Base-by-base conservation (phyloP, 2,888 invertebrate species). In the Netelia fuscicornis region DNA sequence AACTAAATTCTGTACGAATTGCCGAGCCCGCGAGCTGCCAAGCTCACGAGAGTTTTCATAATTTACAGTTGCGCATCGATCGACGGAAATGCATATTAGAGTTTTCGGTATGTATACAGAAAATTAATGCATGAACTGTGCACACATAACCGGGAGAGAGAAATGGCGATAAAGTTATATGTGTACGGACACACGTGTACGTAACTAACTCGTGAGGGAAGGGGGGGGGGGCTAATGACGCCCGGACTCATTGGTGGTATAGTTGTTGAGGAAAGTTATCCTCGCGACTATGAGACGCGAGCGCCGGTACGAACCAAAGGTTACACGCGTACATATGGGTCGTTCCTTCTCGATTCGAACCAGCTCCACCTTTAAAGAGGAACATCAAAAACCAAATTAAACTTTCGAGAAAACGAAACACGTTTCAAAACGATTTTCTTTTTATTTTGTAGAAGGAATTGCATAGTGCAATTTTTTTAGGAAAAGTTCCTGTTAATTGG, bases 191-290 rank as follows among this genome's bases (percentile, higher is more conserved):
- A 25, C 25, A 62, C 13, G 13, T 25, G n/a, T 60, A 48, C 11
- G 37, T 44, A 20, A 60, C 67, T 67, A 17, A 17, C 56, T 56
- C 56, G 60, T 72, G 72, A 11, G 56, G 54, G 37, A 37, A 20
- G 60, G 20, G 20, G 20, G 20, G 20, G 20, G 56, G 54, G 37
- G 54, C 56, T 71, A 71, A 71, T 71, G 54, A 71, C 37, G 70
- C 10, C 37, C 37, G 56, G 70, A 30, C 54, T 56, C 54, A 77
- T 67, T 77, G 58, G 68, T 25, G 67, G 68, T 54, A 30, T 52
- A 25, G 68, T 68, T 42, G 54, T 67, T n/a, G 60, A 81, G 75
- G 25, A 75, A 81, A 68, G 68, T 81, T 79, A 60, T 81, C 62
- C 72, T 42, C 25, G 42, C 25, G 42, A 81, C 75, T 62, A 68